Evolutionary conservation across 2,797 vertebrate genomes (phyloP).

Genomic region (Melanotaenia boesemani): DNA sequence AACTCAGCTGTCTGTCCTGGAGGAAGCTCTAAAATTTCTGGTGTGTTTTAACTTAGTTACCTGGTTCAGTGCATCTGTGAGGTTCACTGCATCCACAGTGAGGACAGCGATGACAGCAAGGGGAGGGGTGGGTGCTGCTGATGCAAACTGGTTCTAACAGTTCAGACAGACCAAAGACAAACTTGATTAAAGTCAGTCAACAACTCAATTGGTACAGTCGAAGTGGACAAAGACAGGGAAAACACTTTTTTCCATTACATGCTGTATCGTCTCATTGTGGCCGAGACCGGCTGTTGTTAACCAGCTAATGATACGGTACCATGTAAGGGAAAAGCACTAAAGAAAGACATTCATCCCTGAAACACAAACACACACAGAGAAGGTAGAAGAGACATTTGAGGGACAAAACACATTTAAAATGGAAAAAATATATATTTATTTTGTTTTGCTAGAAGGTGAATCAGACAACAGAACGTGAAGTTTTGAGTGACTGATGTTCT

Average conservation of each 20-base stretch:
- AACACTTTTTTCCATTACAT: background rate
- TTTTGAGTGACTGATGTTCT: conserved; percentile 20
- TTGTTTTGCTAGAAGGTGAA: background rate
- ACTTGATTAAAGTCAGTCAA: background rate
- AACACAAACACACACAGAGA: conserved; percentile 11
- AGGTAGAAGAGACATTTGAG: too few relatives aligned
- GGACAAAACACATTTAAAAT: background rate
- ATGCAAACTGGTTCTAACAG: conserved; percentile 30
- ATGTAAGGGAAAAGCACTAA: conserved; percentile 20
- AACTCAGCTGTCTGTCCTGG: background rate
- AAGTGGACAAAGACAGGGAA: background rate
- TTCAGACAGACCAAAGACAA: conserved; percentile 13
- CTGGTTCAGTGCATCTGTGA: conserved; percentile 35
- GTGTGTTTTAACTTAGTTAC: conserved; percentile 16
- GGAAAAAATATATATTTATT: too few relatives aligned
- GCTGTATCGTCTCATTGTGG: background rate
- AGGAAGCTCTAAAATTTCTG: background rate
- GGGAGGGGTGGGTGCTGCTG: background rate
- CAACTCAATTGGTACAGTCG: background rate
- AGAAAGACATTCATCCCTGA: conserved; percentile 43
- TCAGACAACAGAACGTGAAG: too few relatives aligned
- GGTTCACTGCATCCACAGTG: conserved; percentile 38
- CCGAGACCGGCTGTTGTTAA: background rate
- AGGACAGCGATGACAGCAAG: conserved; percentile 34
- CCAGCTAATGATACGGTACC: background rate